Conservation (phyloP, 2,888 invertebrate genomes). For the Drosophila atripex region DNA sequence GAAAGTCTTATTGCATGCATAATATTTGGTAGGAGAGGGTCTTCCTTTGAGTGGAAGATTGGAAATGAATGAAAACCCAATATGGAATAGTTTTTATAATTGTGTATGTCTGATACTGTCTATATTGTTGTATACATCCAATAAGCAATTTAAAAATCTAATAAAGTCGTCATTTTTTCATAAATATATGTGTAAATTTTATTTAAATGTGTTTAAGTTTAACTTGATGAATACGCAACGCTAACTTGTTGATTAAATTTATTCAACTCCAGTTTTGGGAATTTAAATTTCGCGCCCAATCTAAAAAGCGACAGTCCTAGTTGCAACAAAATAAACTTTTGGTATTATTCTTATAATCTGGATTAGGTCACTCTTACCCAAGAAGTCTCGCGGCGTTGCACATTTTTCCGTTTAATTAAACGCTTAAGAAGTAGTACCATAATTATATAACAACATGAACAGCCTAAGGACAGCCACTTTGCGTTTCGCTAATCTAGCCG, state of each 20-base stretch:
- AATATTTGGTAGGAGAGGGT: conserved; percentile 42
- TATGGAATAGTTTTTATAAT: conserved; percentile 38
- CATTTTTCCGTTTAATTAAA: conserved; percentile 47
- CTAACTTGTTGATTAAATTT: background rate
- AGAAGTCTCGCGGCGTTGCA: conserved; percentile 32
- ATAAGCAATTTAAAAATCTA: conserved; percentile 62
- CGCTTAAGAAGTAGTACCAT: conserved; percentile 16
- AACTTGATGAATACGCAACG: background rate
- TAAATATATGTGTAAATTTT: background rate
- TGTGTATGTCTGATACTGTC: conserved; percentile 59
- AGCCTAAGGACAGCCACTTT: conserved; percentile 87
- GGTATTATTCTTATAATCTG: background rate
- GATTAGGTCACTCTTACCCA: conserved; percentile 8
- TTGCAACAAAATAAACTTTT: background rate
- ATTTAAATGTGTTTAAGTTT: background rate
- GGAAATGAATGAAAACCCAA: conserved; percentile 20
- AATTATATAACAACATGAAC: conserved; percentile 86
- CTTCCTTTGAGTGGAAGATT: conserved; percentile 47
- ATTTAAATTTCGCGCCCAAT: background rate
- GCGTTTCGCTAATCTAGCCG: conserved; percentile 83
- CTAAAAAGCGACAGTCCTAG: conserved; percentile 3
- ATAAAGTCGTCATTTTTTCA: conserved; percentile 70
- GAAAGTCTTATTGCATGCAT: conserved; percentile 48
- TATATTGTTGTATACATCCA: conserved; percentile 65
- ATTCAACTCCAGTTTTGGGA: background rate